A percentile compares a stretch with the other conserved stretches of the same genome.
Evolutionary conservation across 2,888 invertebrate genomes (phyloP).

Genomic region (Biston betularia): DNA sequence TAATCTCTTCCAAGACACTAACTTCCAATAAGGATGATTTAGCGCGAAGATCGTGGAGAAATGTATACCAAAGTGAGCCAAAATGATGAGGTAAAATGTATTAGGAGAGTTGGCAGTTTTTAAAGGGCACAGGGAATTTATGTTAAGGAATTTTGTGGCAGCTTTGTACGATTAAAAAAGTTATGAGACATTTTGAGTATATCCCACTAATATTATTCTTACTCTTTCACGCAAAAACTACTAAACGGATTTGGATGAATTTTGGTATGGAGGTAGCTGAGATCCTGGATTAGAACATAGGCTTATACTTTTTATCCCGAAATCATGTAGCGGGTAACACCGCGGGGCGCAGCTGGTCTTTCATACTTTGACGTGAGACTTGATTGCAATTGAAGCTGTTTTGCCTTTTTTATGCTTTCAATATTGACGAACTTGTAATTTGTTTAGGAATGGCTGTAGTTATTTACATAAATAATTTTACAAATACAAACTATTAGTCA

Average conservation of each 20-base stretch:
- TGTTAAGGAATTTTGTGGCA: not conserved
- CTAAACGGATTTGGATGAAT: too few relatives aligned
- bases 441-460: too few relatives aligned
- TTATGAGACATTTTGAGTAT: not conserved
- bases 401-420: not conserved
- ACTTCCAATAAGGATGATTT: slow-evolving; percentile 20
- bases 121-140: not conserved
- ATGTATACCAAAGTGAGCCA: not conserved
- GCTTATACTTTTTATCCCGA: too few relatives aligned
- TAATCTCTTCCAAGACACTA: slow-evolving; percentile 57
- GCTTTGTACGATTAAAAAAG: not conserved
- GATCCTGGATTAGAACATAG: too few relatives aligned
- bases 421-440: too few relatives aligned
- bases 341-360: too few relatives aligned
- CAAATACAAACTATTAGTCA: not conserved
- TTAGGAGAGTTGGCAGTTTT: not conserved
- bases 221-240: too few relatives aligned
- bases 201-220: too few relatives aligned
- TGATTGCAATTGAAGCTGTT: not conserved
- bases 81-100: not conserved
- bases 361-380: too few relatives aligned
- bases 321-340: too few relatives aligned
- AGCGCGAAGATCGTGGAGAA: not conserved
- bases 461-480: not conserved
- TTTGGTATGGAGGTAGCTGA: too few relatives aligned